Base-by-base conservation (phyloP, 2,797 vertebrate species). In the Paguma larvata region DNA sequence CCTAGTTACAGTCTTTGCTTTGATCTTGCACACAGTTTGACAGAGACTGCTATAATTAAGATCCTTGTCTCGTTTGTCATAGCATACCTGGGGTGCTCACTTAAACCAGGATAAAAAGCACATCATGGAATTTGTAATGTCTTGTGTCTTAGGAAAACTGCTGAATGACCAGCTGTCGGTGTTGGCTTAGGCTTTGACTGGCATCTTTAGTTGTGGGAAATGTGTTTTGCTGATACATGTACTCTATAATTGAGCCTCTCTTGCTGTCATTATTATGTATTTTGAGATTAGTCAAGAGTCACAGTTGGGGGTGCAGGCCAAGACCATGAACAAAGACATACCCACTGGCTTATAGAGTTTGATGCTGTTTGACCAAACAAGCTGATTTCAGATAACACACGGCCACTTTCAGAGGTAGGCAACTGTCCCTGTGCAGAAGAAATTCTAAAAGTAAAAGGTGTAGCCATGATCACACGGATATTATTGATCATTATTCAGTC, bases 391-490 rank as follows among this genome's bases (percentile, higher is more conserved):
- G 48, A 80, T 38, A 30, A 23, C 51, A 18, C 32, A 3, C 16
- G 27, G 30, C 41, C 21, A 19, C 38, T 27, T 38, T 89, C 34
- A 91, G 53, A 91, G 21, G 16, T 65, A 7, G 48, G 15, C 68
- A 48, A 70, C n/a, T 77, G 1, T 87, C 48, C 34, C 21, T 23
- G 25, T n/a, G 85, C 12, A 86, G 48, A 78, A 18, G n/a, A 68
- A 32, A 93, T 46, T 85, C 6, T n/a, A 78, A 94, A 78, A 96
- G 68, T 12, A 77, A 93, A 48, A 93, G 32, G 16, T 5, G 38
- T 19, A 89, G 10, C 32, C 16, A 5, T 23, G 4, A 59, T 70
- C 79, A 87, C 5, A 89, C 5, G 72, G 56, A 38, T 56, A 9
- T 34, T 53, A 67, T 7, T 79, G 18, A 38, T 11, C 5, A 1